Base-by-base conservation (phyloP, 2,797 vertebrate genomes). In the Ambastaia sidthimunki region DNA sequence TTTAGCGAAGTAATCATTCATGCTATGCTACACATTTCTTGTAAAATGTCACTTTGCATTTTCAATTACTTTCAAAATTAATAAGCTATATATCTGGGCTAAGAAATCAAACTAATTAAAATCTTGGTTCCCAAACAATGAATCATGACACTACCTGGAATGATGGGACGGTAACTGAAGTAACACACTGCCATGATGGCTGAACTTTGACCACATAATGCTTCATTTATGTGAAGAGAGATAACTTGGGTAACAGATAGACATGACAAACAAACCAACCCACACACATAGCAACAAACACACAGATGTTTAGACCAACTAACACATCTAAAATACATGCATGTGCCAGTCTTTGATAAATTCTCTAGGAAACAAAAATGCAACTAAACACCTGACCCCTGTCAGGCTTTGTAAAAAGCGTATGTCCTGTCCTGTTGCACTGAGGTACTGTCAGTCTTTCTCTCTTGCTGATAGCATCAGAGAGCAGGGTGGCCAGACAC, bases 31-130 rank as follows among this genome's bases (percentile, higher is more conserved):
- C 95, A 94, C 92, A 95, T 94, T 93, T 92, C 94, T 92, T 95
- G 93, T 95, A 95, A 96, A 95, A 95, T 95, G 94, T 96, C 95
- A 95, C 92, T 93, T 93, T 86, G 89, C 91, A 88, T 94, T 95
- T 94, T 91, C 90, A 93, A 95, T 95, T 95, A 95, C 94, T 95
- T 93, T 94, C 89, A 91, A 92, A 94, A 95, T 95, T 94, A 95
- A 95, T 95, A 94, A 91, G 88, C 89, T 90, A 90, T 91, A 93
- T 93, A 89, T 91, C 86, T 87, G 92, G 92, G 91, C 92, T 93
- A 78, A 70, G 37, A 91, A 91, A 81, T 91, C 91, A 92, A 90
- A 92, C 78, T 88, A 89, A 50, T 89, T 86, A 83, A 87, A 90
- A 89, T 86, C 85, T 90, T 90, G 88, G 89, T 82, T 87, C 83